These are phyloP conservation scores for Nebria brevicollis DNA, from an alignment of 2,888 invertebrate species.

Conservation along the genomic window DNA sequence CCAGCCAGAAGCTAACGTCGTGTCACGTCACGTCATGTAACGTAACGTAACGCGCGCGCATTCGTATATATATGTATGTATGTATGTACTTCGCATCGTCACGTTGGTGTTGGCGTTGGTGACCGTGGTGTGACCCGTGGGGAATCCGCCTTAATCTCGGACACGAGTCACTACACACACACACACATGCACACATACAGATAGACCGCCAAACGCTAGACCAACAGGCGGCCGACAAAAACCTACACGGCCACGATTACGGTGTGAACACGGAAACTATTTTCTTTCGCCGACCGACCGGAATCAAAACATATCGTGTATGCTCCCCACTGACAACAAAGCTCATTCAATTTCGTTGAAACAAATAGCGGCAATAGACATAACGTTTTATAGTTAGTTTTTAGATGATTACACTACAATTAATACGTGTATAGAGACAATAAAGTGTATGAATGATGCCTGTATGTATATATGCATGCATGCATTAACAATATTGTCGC, in stretches of 20 bases:
- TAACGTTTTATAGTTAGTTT: not conserved
- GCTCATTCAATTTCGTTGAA: not conserved
- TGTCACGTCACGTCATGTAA: not conserved
- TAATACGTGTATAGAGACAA: too few species aligned
- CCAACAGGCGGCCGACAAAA: conserved; percentile 14
- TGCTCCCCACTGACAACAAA: not conserved
- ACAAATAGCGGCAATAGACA: not conserved
- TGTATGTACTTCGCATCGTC: not conserved
- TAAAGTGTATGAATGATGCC: too few species aligned
- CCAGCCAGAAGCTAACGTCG: not conserved
- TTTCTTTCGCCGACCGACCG: not conserved
- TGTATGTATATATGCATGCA: too few species aligned
- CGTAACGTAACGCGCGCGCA: not conserved
- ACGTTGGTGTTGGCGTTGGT: not conserved
- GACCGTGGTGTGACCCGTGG: conserved; percentile 5
- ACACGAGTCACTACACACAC: not conserved
- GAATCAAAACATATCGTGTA: too few species aligned
- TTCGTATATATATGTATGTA: not conserved
- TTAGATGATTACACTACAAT: too few species aligned
- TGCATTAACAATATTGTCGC: too few species aligned
- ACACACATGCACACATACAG: too few species aligned
- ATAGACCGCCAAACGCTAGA: not conserved
- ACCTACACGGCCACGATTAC: not conserved
- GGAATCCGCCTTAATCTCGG: conserved; percentile 15
- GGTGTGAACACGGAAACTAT: not conserved